phyloP scores from a whole-genome alignment of 2,113 vertebrate genomes.

The Nothobranchius kuhntae region DNA sequence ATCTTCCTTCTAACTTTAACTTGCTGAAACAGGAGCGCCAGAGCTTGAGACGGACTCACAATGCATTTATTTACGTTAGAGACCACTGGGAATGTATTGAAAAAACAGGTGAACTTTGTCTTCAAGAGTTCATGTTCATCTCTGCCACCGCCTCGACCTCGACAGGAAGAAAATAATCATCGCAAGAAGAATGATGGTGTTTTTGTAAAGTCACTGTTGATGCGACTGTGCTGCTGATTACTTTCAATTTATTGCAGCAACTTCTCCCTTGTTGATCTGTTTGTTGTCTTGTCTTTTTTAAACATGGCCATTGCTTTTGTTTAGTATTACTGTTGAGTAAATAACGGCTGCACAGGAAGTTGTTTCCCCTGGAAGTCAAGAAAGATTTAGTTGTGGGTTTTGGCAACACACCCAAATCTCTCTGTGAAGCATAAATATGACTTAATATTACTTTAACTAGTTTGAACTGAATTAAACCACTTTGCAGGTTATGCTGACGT shows the following conservation, averaged over 20 bases:
- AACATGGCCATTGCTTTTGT: conserved; percentile 6
- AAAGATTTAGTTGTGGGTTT: conserved; percentile 24
- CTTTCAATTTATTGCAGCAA: conserved; percentile 5
- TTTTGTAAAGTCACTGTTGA: conserved; percentile 17
- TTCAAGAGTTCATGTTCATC: conserved; percentile 42
- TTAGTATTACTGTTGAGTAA: conserved; percentile 30
- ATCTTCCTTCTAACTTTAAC: too few species aligned
- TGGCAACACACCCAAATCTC: conserved; percentile 19
- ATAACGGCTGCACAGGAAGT: conserved; percentile 24
- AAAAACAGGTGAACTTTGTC: too few species aligned
- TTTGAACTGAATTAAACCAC: conserved; percentile 31
- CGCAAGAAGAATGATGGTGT: background rate
- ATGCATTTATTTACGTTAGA: too few species aligned
- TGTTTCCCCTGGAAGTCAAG: conserved; percentile 5
- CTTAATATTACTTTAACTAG: conserved; percentile 8
- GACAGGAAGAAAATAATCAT: background rate
- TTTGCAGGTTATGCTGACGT: conserved; percentile 27
- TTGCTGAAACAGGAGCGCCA: too few species aligned
- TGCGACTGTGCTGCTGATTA: conserved; percentile 9
- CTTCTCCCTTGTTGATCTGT: background rate
- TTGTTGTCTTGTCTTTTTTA: background rate
- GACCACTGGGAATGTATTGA: too few species aligned
- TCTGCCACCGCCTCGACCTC: conserved; percentile 34
- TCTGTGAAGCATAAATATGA: conserved; percentile 27
- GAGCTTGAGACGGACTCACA: too few species aligned